phyloP scores from a whole-genome alignment of 2,888 invertebrate genomes.

The Brenthis hecate region DNA sequence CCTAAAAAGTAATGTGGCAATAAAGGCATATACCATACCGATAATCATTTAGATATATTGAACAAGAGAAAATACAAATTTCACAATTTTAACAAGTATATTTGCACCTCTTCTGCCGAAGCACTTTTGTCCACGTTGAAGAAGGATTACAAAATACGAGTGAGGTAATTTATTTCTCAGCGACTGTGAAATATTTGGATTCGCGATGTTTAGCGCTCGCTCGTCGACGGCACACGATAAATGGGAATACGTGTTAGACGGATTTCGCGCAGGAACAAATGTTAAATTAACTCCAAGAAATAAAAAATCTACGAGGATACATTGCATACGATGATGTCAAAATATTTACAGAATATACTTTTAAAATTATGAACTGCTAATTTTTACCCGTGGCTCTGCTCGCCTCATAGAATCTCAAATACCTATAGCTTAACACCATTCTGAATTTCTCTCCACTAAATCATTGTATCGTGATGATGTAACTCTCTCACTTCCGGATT shows the following conservation, averaged over 20 bases:
- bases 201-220: slow-evolving; percentile 16
- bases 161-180: slow-evolving; percentile 31
- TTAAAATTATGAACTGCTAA: no score
- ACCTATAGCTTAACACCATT: no score
- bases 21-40: not conserved
- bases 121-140: slow-evolving; percentile 22
- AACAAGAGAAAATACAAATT: no score
- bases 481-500: no score
- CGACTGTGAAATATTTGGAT: slow-evolving; percentile 34
- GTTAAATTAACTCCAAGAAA: slow-evolving; percentile 4
- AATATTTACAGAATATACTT: not conserved
- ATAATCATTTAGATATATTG: not conserved
- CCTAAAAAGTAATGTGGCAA: slow-evolving; percentile 6
- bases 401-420: no score
- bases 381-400: no score
- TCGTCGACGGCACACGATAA: slow-evolving; percentile 15
- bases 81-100: not conserved
- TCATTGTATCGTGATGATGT: no score
- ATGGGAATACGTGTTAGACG: slow-evolving; percentile 19
- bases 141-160: slow-evolving; percentile 29
- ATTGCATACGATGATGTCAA: slow-evolving; percentile 4
- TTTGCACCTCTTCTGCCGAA: not conserved
- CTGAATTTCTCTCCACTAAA: no score
- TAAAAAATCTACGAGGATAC: not conserved
- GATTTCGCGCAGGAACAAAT: slow-evolving; percentile 10